These are phyloP conservation scores for Harpalus rubripes DNA, from an alignment of 2,888 invertebrate species.

Conservation along the genomic window DNA sequence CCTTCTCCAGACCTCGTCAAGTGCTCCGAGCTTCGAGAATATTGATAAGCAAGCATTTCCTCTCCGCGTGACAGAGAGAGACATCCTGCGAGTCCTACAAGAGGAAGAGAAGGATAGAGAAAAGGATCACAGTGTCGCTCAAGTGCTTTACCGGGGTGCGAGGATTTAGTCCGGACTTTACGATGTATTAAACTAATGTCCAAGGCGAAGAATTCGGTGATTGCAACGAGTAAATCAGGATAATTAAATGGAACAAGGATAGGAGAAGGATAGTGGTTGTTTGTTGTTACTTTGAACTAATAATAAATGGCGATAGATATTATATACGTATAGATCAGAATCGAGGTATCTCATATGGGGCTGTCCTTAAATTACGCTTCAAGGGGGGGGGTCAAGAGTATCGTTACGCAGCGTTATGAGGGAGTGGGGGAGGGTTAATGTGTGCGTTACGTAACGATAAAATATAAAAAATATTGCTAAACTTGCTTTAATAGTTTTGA, in stretches of 20 bases:
- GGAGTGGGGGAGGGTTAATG: too few species aligned
- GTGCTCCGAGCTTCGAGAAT: slow-evolving; percentile 69
- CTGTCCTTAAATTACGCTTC: too few species aligned
- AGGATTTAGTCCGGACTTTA: not conserved
- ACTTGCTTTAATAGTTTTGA: too few species aligned
- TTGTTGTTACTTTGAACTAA: too few species aligned
- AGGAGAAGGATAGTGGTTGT: too few species aligned
- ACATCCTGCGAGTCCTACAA: not conserved
- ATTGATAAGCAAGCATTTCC: slow-evolving; percentile 72
- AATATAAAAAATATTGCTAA: too few species aligned
- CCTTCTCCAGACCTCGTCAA: slow-evolving; percentile 47
- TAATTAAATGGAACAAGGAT: not conserved
- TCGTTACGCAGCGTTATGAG: too few species aligned
- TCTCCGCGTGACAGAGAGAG: not conserved
- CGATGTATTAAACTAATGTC: not conserved
- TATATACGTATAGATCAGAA: too few species aligned
- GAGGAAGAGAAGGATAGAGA: not conserved
- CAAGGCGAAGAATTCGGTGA: not conserved
- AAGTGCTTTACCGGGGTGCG: not conserved
- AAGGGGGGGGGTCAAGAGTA: too few species aligned
- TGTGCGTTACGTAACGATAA: too few species aligned
- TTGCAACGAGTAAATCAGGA: not conserved
- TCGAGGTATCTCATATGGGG: too few species aligned
- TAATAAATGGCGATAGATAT: too few species aligned
- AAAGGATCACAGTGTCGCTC: not conserved